Conservation (phyloP, 2,888 invertebrate species). For the Phasia obesa region DNA sequence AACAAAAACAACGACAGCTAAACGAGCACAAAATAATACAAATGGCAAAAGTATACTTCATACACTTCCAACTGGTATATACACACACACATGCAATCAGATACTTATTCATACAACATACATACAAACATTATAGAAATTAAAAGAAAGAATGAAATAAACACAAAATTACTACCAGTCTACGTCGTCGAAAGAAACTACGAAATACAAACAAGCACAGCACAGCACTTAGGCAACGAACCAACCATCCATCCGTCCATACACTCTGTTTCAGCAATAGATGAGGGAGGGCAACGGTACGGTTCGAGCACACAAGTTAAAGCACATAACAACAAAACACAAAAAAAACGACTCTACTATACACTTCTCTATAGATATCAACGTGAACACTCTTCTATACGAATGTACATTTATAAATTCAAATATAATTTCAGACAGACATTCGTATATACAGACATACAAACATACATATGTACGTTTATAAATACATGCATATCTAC, state of each 20-base stretch:
- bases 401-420: constrained; percentile 28
- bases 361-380: neutral
- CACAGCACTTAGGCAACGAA: constrained; percentile 43
- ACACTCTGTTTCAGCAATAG: neutral
- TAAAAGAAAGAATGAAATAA: constrained; percentile 59
- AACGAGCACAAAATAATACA: constrained; percentile 70
- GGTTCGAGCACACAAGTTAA: constrained; percentile 59
- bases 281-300: constrained; percentile 49
- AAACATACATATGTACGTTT: neutral
- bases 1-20: constrained; percentile 41
- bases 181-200: constrained; percentile 60
- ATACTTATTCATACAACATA: constrained; percentile 29
- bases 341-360: constrained; percentile 26
- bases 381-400: neutral
- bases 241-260: constrained; percentile 33
- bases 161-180: constrained; percentile 65
- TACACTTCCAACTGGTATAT: neutral
- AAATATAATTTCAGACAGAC: constrained; percentile 5
- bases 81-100: neutral
- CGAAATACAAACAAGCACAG: constrained; percentile 52
- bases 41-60: constrained; percentile 48
- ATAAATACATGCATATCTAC: neutral
- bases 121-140: constrained; percentile 47
- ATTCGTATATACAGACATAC: neutral
- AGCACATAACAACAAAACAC: constrained; percentile 45